Evolutionary conservation across 2,797 vertebrate species (phyloP).

Genomic region (Novumbra hubbsi): DNA sequence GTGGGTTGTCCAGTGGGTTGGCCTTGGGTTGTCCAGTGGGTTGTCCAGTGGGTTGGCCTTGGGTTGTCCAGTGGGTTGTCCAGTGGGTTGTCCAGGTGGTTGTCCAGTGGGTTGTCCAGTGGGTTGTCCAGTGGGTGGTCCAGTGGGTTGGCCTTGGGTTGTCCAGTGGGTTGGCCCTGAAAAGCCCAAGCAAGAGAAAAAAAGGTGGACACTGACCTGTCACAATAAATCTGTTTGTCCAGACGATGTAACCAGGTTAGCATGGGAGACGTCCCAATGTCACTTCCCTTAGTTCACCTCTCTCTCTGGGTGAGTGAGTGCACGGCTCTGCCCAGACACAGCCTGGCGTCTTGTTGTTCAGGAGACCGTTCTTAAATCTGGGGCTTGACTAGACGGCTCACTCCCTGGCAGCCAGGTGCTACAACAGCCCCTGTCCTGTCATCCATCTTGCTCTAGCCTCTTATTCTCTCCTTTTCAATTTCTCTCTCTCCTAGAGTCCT

Average conservation of each 20-base stretch:
- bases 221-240: conserved; percentile 29
- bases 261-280: conserved; percentile 43
- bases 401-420: conserved; percentile 51
- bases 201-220: neutral
- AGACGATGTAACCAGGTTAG: conserved; percentile 39
- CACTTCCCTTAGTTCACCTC: conserved; percentile 29
- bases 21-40: neutral
- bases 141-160: neutral
- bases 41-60: neutral
- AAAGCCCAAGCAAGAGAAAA: too few relatives aligned
- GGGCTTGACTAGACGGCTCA: conserved; percentile 51
- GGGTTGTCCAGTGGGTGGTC: neutral
- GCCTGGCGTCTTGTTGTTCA: conserved; percentile 26
- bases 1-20: too few relatives aligned
- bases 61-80: neutral
- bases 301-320: conserved; percentile 7
- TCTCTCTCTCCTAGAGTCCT: conserved; percentile 5
- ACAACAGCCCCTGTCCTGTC: conserved; percentile 51
- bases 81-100: neutral
- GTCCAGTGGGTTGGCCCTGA: too few relatives aligned
- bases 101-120: neutral
- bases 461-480: neutral
- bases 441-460: conserved; percentile 37
- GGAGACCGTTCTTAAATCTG: conserved; percentile 60
- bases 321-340: conserved; percentile 1